These are phyloP conservation scores for Trichoplusia ni DNA, from an alignment of 1,140 invertebrate genomes.

Conservation along the genomic window DNA sequence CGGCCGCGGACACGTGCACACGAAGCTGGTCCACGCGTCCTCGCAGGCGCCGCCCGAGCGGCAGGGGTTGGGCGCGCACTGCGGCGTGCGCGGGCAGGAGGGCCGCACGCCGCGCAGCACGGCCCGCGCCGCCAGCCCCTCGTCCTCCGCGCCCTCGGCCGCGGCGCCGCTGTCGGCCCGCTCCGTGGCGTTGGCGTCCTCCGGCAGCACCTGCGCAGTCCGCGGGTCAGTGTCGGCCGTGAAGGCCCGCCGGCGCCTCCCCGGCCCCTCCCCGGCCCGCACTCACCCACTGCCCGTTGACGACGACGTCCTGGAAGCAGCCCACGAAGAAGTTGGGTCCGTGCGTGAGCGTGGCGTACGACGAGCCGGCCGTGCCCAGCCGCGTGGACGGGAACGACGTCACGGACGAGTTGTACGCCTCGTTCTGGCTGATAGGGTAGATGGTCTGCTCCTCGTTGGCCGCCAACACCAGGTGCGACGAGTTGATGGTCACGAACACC, in stretches of 20 bases:
- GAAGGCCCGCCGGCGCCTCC: too few species aligned
- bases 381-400: constrained; percentile 92
- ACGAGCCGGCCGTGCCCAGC: constrained; percentile 88
- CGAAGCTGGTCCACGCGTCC: constrained; percentile 93
- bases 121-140: constrained; percentile 33
- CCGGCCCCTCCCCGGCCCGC: too few species aligned
- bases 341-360: constrained; percentile 85
- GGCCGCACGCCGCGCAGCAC: constrained; percentile 77
- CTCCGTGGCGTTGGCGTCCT: constrained; percentile 48
- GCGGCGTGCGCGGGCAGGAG: constrained; percentile 89
- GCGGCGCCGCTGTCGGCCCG: constrained; percentile 18
- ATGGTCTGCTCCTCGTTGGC: constrained; percentile 95
- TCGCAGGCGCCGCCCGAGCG: constrained; percentile 93
- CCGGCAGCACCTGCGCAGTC: constrained; percentile 54
- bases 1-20: constrained; percentile 92
- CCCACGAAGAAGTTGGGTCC: constrained; percentile 91
- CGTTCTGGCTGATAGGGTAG: constrained; percentile 91
- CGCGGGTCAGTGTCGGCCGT: too few species aligned
- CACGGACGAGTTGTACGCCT: constrained; percentile 86
- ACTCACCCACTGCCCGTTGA: constrained; percentile 89
- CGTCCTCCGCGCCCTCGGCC: constrained; percentile 27
- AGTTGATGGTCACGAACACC: constrained; percentile 92
- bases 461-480: constrained; percentile 91
- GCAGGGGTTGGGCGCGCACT: constrained; percentile 94
- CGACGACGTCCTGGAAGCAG: constrained; percentile 94